Evolutionary conservation across 2,113 vertebrate species (phyloP), one percentile per base, ranked within the genome.

Genomic region (Lipotes vexillifer): DNA sequence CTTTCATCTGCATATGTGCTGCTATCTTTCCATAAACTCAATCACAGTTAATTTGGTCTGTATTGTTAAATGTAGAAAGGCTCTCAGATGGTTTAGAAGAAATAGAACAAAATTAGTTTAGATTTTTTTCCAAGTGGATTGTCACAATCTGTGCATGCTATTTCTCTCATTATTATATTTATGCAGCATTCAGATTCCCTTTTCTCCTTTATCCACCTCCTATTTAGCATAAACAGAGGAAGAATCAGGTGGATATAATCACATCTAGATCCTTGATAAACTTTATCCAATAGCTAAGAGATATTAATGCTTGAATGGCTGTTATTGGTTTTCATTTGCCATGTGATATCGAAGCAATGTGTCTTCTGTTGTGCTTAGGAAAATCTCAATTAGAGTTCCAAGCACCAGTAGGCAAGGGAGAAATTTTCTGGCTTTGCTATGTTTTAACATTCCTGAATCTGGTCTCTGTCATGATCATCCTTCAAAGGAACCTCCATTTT

Each of bases 71-170:
- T 97, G 97, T 31, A 85, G 97, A 92, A 97, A 92, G 95, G 18
- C 92, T 97, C 97, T 98, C 97, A 98, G 97, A 98, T 97, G 98
- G 97, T 81, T 95, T 95, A 72, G 75, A 97, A 97, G 97, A 98
- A 96, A 97, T 95, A 96, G 96, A 96, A 96, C 90, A 93, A 97
- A 98, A 98, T 97, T 97, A 95, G 88, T 96, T 97, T 94, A 71
- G 88, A 78, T 94, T 97, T 96, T 97, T 93, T 92, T 82, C 80
- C 93, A 94, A 97, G 75, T 94, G 88, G 90, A 72, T 95, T 96
- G 74, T 97, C 88, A 96, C 97, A 98, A 97, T 97, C 97, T 97
- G 96, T 95, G 94, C 94, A 77, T 94, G 90, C 95, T 97, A 92
- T 96, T 97, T 96, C 71, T 95, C 94, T 94, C 93, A 96, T 88